Evolutionary conservation across 92 coral and sea anemone genomes (phyloP).

Genomic region (Blastomussa wellsi): DNA sequence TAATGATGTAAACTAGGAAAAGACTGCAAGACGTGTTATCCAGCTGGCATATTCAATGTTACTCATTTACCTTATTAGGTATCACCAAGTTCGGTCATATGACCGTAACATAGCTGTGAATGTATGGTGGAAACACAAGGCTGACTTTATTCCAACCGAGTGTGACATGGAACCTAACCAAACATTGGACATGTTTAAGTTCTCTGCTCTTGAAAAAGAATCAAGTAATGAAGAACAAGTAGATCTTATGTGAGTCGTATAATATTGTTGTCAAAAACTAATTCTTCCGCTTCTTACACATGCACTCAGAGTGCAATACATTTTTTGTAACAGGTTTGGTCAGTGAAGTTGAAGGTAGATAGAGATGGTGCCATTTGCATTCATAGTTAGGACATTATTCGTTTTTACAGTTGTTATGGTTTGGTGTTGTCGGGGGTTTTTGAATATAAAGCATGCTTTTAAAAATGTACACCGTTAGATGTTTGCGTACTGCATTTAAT

Average conservation of each 20-base stretch:
- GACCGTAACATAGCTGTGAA: constrained; percentile 97
- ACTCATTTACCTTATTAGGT: constrained; percentile 52
- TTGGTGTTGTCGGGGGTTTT: too few relatives aligned
- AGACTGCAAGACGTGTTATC: too few relatives aligned
- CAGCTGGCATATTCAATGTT: neutral
- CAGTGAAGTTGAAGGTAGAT: neutral
- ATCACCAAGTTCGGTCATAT: constrained; percentile 91
- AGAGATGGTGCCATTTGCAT: too few relatives aligned
- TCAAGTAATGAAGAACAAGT: constrained; percentile 48
- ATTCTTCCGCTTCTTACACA: neutral
- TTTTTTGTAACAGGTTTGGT: neutral
- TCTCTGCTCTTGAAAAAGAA: constrained; percentile 54
- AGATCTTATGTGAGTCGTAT: constrained; percentile 67
- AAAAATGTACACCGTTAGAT: too few relatives aligned
- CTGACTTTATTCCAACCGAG: constrained; percentile 67
- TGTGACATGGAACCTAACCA: constrained; percentile 74
- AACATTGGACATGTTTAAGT: constrained; percentile 80
- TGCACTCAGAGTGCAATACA: neutral
- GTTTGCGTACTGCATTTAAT: too few relatives aligned
- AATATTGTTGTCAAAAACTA: neutral
- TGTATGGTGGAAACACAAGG: constrained; percentile 87
- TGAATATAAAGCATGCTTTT: too few relatives aligned
- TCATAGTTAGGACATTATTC: too few relatives aligned
- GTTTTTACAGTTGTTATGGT: too few relatives aligned
- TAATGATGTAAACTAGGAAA: too few relatives aligned